Conservation (phyloP, 2,113 vertebrate species). For the Dicentrarchus labrax region DNA sequence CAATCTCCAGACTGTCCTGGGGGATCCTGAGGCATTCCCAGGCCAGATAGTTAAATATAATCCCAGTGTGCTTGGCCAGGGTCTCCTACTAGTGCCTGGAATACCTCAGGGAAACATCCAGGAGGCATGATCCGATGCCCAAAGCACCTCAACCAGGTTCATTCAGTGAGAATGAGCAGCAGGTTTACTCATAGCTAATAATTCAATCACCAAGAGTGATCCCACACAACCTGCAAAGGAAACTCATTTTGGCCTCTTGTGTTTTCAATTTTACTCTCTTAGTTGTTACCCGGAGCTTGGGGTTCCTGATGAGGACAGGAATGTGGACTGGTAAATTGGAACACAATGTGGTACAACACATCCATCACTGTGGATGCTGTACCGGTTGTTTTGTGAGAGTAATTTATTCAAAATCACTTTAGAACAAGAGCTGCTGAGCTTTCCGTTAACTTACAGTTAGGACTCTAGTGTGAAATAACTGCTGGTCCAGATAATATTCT, state of each 20-base stretch:
- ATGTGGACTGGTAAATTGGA: slow-evolving; percentile 7
- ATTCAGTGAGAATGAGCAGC: slow-evolving; percentile 12
- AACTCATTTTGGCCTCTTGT: slow-evolving; percentile 26
- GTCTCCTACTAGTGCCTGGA: neutral
- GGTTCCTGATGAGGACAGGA: slow-evolving; percentile 9
- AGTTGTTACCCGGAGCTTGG: neutral
- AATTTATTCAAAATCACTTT: slow-evolving; percentile 20
- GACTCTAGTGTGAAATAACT: neutral
- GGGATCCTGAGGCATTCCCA: slow-evolving; percentile 24
- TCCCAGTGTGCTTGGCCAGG: slow-evolving; percentile 19
- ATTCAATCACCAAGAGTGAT: neutral
- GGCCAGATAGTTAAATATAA: slow-evolving; percentile 20
- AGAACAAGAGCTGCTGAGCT: slow-evolving; percentile 1
- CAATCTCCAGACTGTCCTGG: slow-evolving; percentile 10
- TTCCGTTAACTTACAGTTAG: neutral
- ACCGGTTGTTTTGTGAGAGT: slow-evolving; percentile 1
- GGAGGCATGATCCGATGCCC: slow-evolving; percentile 14
- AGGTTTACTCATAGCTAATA: neutral
- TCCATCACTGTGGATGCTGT: neutral
- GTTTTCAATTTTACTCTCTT: slow-evolving; percentile 30
- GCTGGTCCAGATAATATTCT: neutral
- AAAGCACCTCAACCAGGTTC: slow-evolving; percentile 19
- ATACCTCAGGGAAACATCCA: slow-evolving; percentile 8
- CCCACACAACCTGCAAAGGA: neutral
- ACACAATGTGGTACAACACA: slow-evolving; percentile 19